Evolutionary conservation across 1,140 invertebrate genomes (phyloP), one percentile per base, ranked within the genome.

Genomic region (Bombus haemorrhoidalis): DNA sequence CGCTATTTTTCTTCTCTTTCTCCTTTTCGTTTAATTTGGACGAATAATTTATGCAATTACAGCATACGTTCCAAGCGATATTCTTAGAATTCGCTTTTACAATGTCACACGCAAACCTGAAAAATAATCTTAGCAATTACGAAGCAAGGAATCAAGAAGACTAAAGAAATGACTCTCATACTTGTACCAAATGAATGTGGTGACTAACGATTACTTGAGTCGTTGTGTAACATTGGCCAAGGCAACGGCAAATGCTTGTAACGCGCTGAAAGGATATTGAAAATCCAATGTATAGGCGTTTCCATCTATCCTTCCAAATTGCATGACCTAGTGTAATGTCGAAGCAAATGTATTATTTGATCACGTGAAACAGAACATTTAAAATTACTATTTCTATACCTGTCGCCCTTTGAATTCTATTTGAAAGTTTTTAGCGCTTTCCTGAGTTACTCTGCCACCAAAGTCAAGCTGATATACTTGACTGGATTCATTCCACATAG

Each of bases 391-490:
- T 72, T 12, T 15, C 15, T n/a, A 22, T 94, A 99, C 98, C 97
- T 99, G 99, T 96, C 98, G 99, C 64, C 98, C 98, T 91, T 98
- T 97, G 93, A 99, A 99, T 95, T 99, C 99, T 79, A 99, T 99
- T 95, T 99, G 99, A 94, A 99, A 99, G 95, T 99, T 99, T 95
- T 99, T 99, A 3, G 99, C 99, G 9, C 99, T 99, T 94, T 99
- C 99, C 94, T 99, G 99, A 1, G 99, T 99, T 39, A 99, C 99
- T 91, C 99, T 96, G 25, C 99, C 99, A n/a, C 99, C 99, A 96
- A 99, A 99, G 95, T 99, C 99, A 32, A 99, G 96, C 93, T 99
- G 99, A 95, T 99, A 99, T 12, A 99, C 99, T 95, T 99, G 99
- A 93, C 98, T 99, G 93, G 98, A 98, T 95, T 99, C 99, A 95